phyloP scores from a whole-genome alignment of 1,140 invertebrate species.

The Apis dorsata region DNA sequence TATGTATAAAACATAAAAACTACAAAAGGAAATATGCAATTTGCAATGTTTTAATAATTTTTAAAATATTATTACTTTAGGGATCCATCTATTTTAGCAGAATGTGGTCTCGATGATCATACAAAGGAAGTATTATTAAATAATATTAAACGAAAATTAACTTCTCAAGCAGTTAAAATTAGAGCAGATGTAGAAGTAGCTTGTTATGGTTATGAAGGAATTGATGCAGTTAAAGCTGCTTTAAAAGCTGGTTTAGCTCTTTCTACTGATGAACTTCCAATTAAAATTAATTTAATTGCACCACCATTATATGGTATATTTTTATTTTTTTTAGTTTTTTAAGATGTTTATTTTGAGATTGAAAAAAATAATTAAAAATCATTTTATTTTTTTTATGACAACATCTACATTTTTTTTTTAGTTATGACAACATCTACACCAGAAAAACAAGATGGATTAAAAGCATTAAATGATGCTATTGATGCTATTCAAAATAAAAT shows the following conservation, averaged over 20 bases:
- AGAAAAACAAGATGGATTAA: constrained; percentile 95
- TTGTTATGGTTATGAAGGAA: constrained; percentile 99
- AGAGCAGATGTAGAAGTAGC: constrained; percentile 98
- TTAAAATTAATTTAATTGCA: constrained; percentile 99
- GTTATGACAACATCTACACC: constrained; percentile 99
- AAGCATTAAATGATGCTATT: constrained; percentile 93
- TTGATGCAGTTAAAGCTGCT: constrained; percentile 98
- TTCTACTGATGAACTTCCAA: constrained; percentile 95
- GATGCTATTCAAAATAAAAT: constrained; percentile 93
- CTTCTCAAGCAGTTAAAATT: constrained; percentile 99
- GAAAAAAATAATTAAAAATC: background rate
- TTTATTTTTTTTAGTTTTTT: constrained; percentile 20
- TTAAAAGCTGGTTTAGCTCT: constrained; percentile 94
- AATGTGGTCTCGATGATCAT: constrained; percentile 96
- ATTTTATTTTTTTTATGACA: constrained; percentile 87
- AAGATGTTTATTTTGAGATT: background rate
- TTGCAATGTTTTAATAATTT: constrained; percentile 39
- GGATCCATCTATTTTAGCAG: constrained; percentile 95
- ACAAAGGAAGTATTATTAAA: constrained; percentile 95
- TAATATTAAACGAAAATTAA: constrained; percentile 97
- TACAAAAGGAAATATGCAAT: constrained; percentile 18
- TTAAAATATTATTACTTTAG: constrained; percentile 80
- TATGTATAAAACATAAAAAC: constrained; percentile 81
- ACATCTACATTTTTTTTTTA: constrained; percentile 86
- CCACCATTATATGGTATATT: constrained; percentile 94